phyloP scores from a whole-genome alignment of 2,113 vertebrate species.

The Sinocyclocheilus anophthalmus region DNA sequence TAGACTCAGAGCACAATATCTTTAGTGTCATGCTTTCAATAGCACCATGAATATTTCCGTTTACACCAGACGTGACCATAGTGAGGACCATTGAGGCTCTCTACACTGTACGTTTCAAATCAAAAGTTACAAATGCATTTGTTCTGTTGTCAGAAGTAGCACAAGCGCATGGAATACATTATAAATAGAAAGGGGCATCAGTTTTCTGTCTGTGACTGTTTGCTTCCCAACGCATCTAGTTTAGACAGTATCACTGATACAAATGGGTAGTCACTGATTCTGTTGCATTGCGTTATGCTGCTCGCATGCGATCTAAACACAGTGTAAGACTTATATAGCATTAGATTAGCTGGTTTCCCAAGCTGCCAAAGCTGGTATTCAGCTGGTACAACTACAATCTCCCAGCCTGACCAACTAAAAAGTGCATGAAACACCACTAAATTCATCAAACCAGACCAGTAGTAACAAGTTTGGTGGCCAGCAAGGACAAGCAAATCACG shows the following conservation, averaged over 20 bases:
- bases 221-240: too few relatives aligned
- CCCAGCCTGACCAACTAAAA: not conserved
- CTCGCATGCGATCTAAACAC: not conserved
- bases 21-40: not conserved
- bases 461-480: not conserved
- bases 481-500: not conserved
- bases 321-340: not conserved
- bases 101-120: not conserved
- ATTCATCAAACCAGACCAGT: not conserved
- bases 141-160: not conserved
- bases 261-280: not conserved
- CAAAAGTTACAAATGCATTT: not conserved
- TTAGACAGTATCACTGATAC: not conserved
- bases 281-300: not conserved
- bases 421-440: not conserved
- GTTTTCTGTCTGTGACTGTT: too few relatives aligned
- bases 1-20: not conserved
- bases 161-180: not conserved
- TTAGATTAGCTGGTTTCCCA: not conserved
- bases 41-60: not conserved
- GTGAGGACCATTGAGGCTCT: not conserved
- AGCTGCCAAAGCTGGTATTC: not conserved
- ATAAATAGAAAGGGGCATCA: not conserved
- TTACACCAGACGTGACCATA: not conserved
- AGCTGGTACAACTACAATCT: not conserved